Base-by-base conservation (phyloP, 2,888 invertebrate species). In the Escarpia spicata region DNA sequence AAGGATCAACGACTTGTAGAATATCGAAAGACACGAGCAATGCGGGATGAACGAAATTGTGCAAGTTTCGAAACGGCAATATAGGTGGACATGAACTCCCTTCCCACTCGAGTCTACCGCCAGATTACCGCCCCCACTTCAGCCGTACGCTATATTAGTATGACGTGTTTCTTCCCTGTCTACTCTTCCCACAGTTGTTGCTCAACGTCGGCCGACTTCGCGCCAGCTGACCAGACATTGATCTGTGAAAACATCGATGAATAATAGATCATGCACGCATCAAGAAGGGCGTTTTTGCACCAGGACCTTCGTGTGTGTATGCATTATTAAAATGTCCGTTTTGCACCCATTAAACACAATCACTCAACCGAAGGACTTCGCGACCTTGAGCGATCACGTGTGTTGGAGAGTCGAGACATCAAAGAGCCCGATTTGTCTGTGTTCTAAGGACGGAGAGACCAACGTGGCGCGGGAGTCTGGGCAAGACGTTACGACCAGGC, bases 251-350 rank as follows among this genome's bases (percentile, higher is more conserved):
- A 75, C n/a, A 26, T 26, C 75, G 19, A 75, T 75, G n/a, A 75
- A 75, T 75, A 75, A 75, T 75, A 75, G 3, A 75, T 26, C 19
- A 75, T 26, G 19, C 26, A 75, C 75, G n/a, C 1, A 4, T 26
- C 75, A 26, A 75, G 75, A 26, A 15, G 75, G 19, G 75, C n/a
- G 75, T 75, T 75, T 75, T 75, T 75, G 75, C 75, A 75, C 75
- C 75, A 75, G 75, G 75, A 19, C 26, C 26, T 52, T 12, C 52
- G 52, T 6, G 26, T n/a, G 19, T 3, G 75, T n/a, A 26, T 75
- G n/a, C n/a, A 75, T 75, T 75, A 75, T 75, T 75, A 75, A 75
- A 75, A 26, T n/a, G 75, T 75, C 75, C 75, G 75, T 26, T 75
- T 75, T 75, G 75, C 75, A 75, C 75, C 75, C 19, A 26, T 0